Evolutionary conservation across 2,888 invertebrate species (phyloP), one percentile per base, ranked within the genome.

Genomic region (Trichogramma evanescens): DNA sequence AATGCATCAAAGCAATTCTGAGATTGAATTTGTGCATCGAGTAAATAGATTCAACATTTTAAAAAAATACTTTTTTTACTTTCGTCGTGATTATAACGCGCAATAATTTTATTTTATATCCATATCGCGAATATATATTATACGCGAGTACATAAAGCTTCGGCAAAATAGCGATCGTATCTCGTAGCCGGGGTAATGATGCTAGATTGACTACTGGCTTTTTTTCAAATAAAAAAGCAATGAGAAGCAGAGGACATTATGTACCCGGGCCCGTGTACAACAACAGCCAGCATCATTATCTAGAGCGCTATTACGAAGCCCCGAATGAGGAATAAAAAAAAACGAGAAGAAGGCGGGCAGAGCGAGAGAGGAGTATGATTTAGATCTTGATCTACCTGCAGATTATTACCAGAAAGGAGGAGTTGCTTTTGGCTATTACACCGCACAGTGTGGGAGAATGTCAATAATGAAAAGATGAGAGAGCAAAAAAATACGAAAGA

Each of bases 271-370:
- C 26, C 51, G 40, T 49, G 54, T 60, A 63, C 63, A 67, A 64
- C 61, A 62, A 64, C 54, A 65, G 49, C 48, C 26, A 50, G 63
- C 59, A 58, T 67, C 63, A 64, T 64, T 66, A 67, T 60, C 63
- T 55, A 55, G 56, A 50, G 59, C 62, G 57, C 63, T 67, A 64
- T 68, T 67, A 68, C 49, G 56, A 55, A 54, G 44, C 53, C 26
- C 26, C 50, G 53, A 61, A 65, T 54, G 50, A 61, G 63, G 52
- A 62, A 56, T 26, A 26, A 26, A 26, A 13, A 13, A 48, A 59
- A 61, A 10, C 45, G 46, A 41, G 43, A 45, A 62, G 58, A 56
- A 48, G 56, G 60, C 58, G 60, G 58, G 56, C 44, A 62, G 58
- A 56, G 50, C 54, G 60, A 55, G 60, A 56, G 56, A 38, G 53